A percentile compares a stretch with the other conserved stretches of the same genome.
These are phyloP conservation scores for Notechis scutatus DNA, from an alignment of 2,113 vertebrate species.

Conservation along the genomic window DNA sequence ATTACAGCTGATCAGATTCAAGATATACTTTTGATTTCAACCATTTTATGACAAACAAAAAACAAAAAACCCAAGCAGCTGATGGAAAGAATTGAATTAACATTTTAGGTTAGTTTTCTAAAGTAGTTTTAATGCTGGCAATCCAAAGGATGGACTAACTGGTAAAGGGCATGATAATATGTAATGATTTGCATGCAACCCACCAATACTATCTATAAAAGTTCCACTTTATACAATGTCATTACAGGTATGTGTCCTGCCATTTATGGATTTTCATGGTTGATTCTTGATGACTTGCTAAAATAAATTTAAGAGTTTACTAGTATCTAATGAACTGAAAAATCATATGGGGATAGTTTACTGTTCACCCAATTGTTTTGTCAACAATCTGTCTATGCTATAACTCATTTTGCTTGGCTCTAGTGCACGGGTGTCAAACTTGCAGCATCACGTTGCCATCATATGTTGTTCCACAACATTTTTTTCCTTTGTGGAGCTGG, in stretches of 20 bases:
- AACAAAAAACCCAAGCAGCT: neutral
- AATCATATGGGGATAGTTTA: neutral
- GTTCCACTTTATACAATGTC: neutral
- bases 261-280: neutral
- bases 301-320: neutral
- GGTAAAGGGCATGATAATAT: neutral
- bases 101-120: neutral
- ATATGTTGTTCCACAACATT: too few relatives aligned
- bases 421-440: too few relatives aligned
- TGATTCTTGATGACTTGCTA: neutral
- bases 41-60: neutral
- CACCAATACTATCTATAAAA: neutral
- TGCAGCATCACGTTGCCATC: too few relatives aligned
- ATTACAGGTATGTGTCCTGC: neutral
- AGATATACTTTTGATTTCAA: neutral
- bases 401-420: neutral
- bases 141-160: neutral
- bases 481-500: too few relatives aligned
- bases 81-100: neutral
- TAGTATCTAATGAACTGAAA: neutral
- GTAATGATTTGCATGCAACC: neutral
- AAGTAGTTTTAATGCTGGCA: neutral
- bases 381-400: neutral
- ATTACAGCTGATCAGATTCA: neutral
- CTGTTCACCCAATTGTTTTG: neutral